Base-by-base conservation (phyloP, 2,797 vertebrate species). In the Xenentodon cancila region DNA sequence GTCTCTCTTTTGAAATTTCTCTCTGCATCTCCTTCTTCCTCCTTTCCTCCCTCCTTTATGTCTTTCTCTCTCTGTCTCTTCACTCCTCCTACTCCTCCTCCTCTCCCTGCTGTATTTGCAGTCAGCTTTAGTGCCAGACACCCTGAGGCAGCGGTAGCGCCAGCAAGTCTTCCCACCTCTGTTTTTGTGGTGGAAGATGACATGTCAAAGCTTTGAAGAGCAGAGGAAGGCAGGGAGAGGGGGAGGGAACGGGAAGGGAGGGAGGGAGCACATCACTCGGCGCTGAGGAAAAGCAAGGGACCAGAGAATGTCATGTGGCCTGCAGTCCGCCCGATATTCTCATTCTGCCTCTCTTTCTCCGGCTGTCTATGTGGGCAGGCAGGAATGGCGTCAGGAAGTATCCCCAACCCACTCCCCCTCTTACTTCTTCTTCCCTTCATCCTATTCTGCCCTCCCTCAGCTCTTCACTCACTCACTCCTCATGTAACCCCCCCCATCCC, bases 121-220 rank as follows among this genome's bases (percentile, higher is more conserved):
- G 91, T 92, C 93, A 91, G 93, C 92, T 93, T 94, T 91, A 91
- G 93, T 90, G 92, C 93, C 93, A 95, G 94, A 95, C 94, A 94
- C 92, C 94, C 94, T 91, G 92, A 94, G 93, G 94, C 93, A 92
- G 92, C 91, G 76, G 91, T 91, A 95, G 94, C 94, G 94, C 94
- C 94, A 94, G 92, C 82, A 86, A 94, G 94, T 95, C 94, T 94
- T 94, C 93, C 94, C 94, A 95, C 94, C 94, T 95, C 94, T 94
- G 93, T 94, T 93, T 94, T 94, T 95, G 94, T 93, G 94, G 94
- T 94, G 82, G 89, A 92, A 93, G 93, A 93, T 94, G 93, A 94
- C 93, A 94, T 94, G 93, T 93, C 79, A 85, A 91, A 92, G 93
- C 93, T 94, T 95, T 94, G 93, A 94, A 94, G 93, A 91, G 92